phyloP scores from a whole-genome alignment of 2,888 invertebrate genomes.

The Eupeodes latifasciatus region DNA sequence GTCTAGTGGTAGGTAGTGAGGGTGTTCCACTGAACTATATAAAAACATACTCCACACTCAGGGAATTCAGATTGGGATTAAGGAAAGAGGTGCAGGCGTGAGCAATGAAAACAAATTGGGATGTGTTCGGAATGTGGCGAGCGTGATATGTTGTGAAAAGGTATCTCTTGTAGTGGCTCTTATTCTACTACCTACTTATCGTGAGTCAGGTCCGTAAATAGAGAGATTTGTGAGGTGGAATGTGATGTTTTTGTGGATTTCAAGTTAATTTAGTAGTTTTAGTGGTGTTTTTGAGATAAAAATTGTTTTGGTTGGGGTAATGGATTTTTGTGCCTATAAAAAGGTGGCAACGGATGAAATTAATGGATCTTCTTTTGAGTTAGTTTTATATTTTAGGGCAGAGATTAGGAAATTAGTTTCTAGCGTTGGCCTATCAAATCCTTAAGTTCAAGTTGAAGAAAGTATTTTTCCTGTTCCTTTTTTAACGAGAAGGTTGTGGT shows the following conservation, averaged over 20 bases:
- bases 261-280: slow-evolving; percentile 3
- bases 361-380: background rate
- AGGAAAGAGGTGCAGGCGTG: slow-evolving; percentile 26
- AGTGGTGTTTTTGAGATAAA: background rate
- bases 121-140: slow-evolving; percentile 57
- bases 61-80: background rate
- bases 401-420: no score
- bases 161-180: background rate
- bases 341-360: background rate
- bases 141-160: slow-evolving; percentile 41
- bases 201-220: slow-evolving; percentile 51
- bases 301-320: background rate
- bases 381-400: no score
- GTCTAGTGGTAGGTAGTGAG: slow-evolving; percentile 60
- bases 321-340: background rate
- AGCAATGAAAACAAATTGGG: slow-evolving; percentile 59
- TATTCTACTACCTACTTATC: slow-evolving; percentile 15
- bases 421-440: no score
- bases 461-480: no score
- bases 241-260: slow-evolving; percentile 15
- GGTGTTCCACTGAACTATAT: slow-evolving; percentile 73
- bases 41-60: background rate
- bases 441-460: no score
- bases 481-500: no score
- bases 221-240: slow-evolving; percentile 39